Percentiles rank a stretch among this genome's conserved stretches.
Conservation (phyloP, 2,113 vertebrate species). For the Panurus biarmicus region DNA sequence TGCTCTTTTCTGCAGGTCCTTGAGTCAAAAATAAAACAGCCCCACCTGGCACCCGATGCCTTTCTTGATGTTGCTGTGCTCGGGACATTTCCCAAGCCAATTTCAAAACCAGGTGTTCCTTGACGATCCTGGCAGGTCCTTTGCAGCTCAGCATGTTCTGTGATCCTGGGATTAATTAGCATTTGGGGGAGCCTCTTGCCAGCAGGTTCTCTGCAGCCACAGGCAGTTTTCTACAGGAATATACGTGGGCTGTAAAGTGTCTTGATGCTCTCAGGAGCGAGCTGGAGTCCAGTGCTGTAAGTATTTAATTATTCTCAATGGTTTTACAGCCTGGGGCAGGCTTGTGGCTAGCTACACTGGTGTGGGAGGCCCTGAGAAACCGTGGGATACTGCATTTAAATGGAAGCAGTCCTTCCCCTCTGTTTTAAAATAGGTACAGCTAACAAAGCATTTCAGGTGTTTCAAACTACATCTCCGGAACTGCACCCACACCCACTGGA, state of each 20-base stretch:
- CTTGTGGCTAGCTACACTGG: neutral
- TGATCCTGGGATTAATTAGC: neutral
- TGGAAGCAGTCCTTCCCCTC: neutral
- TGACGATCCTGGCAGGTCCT: neutral
- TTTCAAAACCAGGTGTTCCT: neutral
- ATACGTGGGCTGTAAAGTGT: neutral
- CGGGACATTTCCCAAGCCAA: neutral
- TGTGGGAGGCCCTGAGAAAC: neutral
- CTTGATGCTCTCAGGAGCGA: neutral
- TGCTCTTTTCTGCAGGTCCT: neutral
- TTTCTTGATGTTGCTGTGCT: neutral
- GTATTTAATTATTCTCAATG: constrained; percentile 7
- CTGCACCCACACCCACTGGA: neutral
- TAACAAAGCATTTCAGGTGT: neutral
- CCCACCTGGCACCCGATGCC: neutral
- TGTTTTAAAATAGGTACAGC: neutral
- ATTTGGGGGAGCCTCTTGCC: neutral
- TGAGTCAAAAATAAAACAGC: neutral
- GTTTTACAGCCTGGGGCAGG: neutral
- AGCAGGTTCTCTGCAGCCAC: neutral
- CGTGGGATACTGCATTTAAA: neutral
- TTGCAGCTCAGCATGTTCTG: neutral
- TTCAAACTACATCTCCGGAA: neutral
- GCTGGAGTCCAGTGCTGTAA: neutral
- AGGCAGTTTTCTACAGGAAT: neutral